A percentile compares a stretch with the other conserved stretches of the same genome.
Conservation (phyloP, 2,888 invertebrate genomes). For the Calameuta pallipes region DNA sequence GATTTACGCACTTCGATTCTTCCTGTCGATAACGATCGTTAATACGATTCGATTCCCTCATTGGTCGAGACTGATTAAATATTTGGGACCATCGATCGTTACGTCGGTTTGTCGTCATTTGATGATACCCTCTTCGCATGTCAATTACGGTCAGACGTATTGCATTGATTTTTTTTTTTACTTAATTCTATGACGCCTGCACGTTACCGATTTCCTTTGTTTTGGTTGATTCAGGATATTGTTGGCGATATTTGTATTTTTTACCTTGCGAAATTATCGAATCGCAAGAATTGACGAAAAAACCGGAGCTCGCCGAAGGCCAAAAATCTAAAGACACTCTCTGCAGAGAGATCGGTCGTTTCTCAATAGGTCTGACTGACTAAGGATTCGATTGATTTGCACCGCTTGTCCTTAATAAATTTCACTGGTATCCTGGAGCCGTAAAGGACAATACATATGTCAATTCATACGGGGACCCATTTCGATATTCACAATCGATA, state of each 20-base stretch:
- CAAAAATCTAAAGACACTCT: neutral
- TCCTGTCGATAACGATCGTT: neutral
- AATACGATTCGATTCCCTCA: neutral
- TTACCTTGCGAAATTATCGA: neutral
- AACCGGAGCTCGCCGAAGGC: neutral
- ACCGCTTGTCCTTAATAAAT: constrained; percentile 38
- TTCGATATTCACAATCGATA: neutral
- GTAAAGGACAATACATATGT: constrained; percentile 18
- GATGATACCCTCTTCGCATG: neutral
- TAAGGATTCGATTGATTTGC: constrained; percentile 34
- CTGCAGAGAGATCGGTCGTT: constrained; percentile 15
- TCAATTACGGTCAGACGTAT: neutral
- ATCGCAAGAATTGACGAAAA: neutral
- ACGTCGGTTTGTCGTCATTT: neutral
- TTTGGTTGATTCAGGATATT: neutral
- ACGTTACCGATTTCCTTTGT: neutral
- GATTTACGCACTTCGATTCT: neutral
- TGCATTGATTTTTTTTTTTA: neutral
- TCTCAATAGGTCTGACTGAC: constrained; percentile 34
- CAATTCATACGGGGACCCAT: neutral
- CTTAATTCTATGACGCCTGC: neutral
- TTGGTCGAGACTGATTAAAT: neutral
- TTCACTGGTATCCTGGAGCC: constrained; percentile 43
- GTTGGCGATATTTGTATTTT: neutral
- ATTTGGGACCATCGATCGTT: neutral